phyloP scores from a whole-genome alignment of 1,140 invertebrate species.

The Drosophila parvula region DNA sequence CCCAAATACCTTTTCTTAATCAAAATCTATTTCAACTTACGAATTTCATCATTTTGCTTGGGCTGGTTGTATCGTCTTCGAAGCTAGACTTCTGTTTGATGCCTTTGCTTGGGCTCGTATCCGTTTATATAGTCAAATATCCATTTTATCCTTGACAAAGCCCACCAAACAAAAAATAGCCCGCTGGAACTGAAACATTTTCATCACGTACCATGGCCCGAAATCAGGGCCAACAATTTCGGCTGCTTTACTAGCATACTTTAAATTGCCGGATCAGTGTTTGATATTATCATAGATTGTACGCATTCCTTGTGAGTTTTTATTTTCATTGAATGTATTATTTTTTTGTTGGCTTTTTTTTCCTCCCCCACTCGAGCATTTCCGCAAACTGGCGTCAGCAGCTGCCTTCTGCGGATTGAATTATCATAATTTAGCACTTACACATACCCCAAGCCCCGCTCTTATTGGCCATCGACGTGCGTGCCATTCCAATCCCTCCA shows the following conservation, averaged over 20 bases:
- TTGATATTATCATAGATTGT: slow-evolving; percentile 22
- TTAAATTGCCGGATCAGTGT: slow-evolving; percentile 11
- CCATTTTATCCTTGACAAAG: slow-evolving; percentile 30
- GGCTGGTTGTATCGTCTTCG: slow-evolving; percentile 21
- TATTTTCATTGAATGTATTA: slow-evolving; percentile 18
- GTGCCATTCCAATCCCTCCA: slow-evolving; percentile 22
- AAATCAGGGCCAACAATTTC: slow-evolving; percentile 31
- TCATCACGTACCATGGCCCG: slow-evolving; percentile 25
- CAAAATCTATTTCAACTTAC: slow-evolving; percentile 56
- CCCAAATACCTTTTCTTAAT: neutral
- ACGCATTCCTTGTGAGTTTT: slow-evolving; percentile 25
- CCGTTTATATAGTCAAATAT: slow-evolving; percentile 41
- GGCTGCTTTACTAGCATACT: slow-evolving; percentile 24
- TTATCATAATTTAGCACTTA: slow-evolving; percentile 63
- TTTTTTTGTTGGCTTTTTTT: neutral
- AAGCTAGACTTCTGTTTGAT: slow-evolving; percentile 47
- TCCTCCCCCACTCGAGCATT: slow-evolving; percentile 40
- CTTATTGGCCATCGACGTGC: slow-evolving; percentile 27
- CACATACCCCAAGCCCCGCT: neutral
- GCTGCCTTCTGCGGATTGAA: slow-evolving; percentile 47
- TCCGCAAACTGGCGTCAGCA: slow-evolving; percentile 53
- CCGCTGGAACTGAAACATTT: slow-evolving; percentile 12
- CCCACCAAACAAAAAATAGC: neutral
- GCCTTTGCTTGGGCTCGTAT: neutral
- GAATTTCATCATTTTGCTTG: slow-evolving; percentile 82